Evolutionary conservation across 1,140 invertebrate genomes (phyloP).

Genomic region (Lordiphosa collinella): DNA sequence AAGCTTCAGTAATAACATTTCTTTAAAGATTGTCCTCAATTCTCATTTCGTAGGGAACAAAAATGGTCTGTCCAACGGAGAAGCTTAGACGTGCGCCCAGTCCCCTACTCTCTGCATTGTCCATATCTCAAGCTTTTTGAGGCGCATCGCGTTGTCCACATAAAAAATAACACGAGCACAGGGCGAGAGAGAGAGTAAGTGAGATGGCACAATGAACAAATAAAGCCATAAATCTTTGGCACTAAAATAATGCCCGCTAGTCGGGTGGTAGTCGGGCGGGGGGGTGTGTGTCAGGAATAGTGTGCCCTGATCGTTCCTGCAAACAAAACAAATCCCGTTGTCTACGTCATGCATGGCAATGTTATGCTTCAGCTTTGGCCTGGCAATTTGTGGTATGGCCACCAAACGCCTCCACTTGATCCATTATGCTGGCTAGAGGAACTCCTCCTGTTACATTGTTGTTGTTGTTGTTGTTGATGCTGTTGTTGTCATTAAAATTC

Average conservation of each 20-base stretch:
- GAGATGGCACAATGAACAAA: conserved; percentile 49
- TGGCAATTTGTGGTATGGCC: conserved; percentile 71
- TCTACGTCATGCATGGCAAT: conserved; percentile 63
- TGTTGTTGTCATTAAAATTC: conserved; percentile 76
- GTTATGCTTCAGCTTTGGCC: conserved; percentile 37
- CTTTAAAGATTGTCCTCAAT: no score
- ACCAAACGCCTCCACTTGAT: conserved; percentile 67
- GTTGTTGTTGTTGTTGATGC: conserved; percentile 11
- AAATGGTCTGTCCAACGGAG: background rate
- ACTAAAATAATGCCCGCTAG: conserved; percentile 45
- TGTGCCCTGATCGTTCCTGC: conserved; percentile 47
- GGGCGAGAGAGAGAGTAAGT: background rate
- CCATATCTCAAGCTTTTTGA: conserved; percentile 22
- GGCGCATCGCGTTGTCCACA: conserved; percentile 31
- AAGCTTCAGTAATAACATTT: no score
- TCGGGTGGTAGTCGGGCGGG: background rate
- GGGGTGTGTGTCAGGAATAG: background rate
- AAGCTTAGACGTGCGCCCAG: background rate
- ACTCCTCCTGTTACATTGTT: background rate
- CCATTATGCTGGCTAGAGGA: conserved; percentile 60
- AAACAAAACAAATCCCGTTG: conserved; percentile 68
- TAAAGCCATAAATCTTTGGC: conserved; percentile 71
- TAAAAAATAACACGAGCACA: conserved; percentile 50
- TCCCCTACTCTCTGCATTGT: conserved; percentile 4
- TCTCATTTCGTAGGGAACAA: background rate